Conservation (phyloP, 2,113 vertebrate genomes). For the Elephas maximus region DNA sequence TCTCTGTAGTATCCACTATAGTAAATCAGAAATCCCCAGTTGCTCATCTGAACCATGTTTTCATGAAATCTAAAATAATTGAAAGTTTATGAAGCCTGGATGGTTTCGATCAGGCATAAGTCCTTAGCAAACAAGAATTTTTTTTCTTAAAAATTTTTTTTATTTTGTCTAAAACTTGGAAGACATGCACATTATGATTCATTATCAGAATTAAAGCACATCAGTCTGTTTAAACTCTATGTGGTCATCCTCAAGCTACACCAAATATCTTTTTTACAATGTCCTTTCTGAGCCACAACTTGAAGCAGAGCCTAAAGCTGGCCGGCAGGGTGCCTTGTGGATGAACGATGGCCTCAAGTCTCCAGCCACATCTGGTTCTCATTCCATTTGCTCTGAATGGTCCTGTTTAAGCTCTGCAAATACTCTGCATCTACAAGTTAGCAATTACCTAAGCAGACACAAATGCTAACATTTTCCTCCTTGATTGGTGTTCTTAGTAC, state of each 20-base stretch:
- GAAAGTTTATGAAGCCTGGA: not conserved
- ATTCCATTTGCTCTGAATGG: constrained; percentile 32
- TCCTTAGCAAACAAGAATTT: not conserved
- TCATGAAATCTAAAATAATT: not conserved
- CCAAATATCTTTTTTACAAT: constrained; percentile 48
- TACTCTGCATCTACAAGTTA: constrained; percentile 3
- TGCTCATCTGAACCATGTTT: not conserved
- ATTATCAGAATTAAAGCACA: constrained; percentile 69
- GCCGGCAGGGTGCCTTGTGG: rapidly evolving
- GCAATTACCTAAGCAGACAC: not conserved
- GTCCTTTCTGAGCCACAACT: constrained; percentile 67
- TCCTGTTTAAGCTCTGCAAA: not conserved
- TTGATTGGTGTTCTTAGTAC: not conserved
- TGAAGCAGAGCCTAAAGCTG: not conserved
- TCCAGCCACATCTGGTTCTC: constrained; percentile 70
- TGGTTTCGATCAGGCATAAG: constrained; percentile 6
- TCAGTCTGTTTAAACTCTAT: constrained; percentile 59
- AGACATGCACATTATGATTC: constrained; percentile 2
- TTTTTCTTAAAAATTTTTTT: constrained; percentile 14
- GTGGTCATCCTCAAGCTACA: constrained; percentile 61
- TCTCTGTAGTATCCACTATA: not conserved
- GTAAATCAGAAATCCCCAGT: not conserved
- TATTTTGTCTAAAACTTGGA: constrained; percentile 58
- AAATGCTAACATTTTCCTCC: not conserved
- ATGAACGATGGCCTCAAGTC: not conserved